These are phyloP conservation scores for Drosophila guanche DNA, from an alignment of 1,140 invertebrate species.

Conservation along the genomic window DNA sequence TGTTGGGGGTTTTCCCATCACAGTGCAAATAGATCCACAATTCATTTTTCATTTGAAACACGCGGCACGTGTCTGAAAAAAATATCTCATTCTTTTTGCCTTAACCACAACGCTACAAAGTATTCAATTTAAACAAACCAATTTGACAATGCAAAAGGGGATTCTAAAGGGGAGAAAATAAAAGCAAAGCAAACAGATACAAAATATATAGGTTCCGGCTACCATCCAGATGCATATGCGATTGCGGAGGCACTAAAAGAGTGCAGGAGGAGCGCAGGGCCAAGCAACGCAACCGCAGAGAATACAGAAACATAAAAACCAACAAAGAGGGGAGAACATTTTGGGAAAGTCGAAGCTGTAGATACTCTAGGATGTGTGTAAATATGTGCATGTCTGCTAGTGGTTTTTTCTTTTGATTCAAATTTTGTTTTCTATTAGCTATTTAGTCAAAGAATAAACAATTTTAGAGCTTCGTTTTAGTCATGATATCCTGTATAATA, in stretches of 20 bases:
- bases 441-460: no score
- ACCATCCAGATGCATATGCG: constrained; percentile 54
- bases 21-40: constrained; percentile 20
- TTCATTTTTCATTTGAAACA: constrained; percentile 14
- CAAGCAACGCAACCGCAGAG: constrained; percentile 69
- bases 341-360: no score
- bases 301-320: constrained; percentile 42
- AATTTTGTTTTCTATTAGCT: no score
- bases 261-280: neutral
- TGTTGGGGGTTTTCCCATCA: constrained; percentile 1
- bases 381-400: no score
- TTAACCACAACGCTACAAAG: constrained; percentile 37
- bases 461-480: no score
- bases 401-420: no score
- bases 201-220: constrained; percentile 40
- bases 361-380: no score
- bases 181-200: constrained; percentile 33
- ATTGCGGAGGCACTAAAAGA: constrained; percentile 25
- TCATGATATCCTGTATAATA: no score
- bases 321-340: no score
- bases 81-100: constrained; percentile 11
- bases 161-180: constrained; percentile 13
- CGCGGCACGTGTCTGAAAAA: constrained; percentile 8
- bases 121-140: constrained; percentile 79
- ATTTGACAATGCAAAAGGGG: constrained; percentile 62